Evolutionary conservation across 1,140 invertebrate genomes (phyloP), one percentile per base, ranked within the genome.

Genomic region (Bacillus rossius): DNA sequence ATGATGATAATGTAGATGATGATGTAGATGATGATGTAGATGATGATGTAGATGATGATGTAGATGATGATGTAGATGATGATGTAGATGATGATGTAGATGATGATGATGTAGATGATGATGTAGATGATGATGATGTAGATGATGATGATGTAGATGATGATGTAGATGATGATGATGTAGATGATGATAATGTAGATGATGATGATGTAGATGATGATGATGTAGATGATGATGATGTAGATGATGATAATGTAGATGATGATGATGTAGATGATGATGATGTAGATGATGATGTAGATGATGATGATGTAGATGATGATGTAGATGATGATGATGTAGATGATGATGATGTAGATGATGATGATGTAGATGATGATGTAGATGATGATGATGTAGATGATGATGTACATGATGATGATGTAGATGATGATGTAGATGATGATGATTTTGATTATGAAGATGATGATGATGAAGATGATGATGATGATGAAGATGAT

Each of bases 311-410:
- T 38, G 22, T 1, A 38, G 26, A 38, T 37, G 34, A 38, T 42
- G 34, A 43, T 2, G 26, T 14, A 17, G 51, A 38, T 38, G 10
- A 20, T 40, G 22, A 38, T 17, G 51, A 43, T 40, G 51, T 14
- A n/a, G 51, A 38, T 16, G 23, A 38, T 42, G 29, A 38, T 38
- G 23, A 23, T 16, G 13, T 4, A 7, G 8, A 38, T 53, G 29
- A 23, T 16, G 29, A 23, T 53, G 51, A 38, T 38, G n/a, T 16
- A 10, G 51, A 53, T 38, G 51, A 38, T 37, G 16, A 38, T 23
- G 51, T 13, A 8, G 48, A 16, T 51, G 48, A 51, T n/a, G 48
- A 25, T 51, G 22, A 51, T 25, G 48, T 7, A 37, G 48, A 51
- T 25, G 16, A 51, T 20, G 16, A 51, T 25, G 48, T 8, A 22